phyloP scores from a whole-genome alignment of 2,888 invertebrate genomes.

The Stenolophus ochropezus region DNA sequence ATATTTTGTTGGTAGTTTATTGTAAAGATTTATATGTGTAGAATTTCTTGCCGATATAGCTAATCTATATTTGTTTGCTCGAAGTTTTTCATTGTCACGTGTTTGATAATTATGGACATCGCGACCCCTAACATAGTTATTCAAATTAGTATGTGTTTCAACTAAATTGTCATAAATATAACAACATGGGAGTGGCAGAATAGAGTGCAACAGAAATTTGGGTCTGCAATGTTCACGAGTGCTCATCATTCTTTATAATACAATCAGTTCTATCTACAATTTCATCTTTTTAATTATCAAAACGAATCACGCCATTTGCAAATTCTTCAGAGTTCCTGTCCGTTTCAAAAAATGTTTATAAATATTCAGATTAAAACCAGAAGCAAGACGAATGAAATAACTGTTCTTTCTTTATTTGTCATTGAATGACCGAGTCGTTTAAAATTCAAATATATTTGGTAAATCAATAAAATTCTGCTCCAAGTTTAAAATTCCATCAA shows the following conservation, averaged over 20 bases:
- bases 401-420: slow-evolving; percentile 21
- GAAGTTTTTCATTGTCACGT: too few species aligned
- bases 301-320: background rate
- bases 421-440: slow-evolving; percentile 23
- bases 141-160: too few species aligned
- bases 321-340: background rate
- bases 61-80: too few species aligned
- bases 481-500: background rate
- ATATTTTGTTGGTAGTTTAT: too few species aligned
- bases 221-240: too few species aligned
- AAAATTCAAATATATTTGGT: slow-evolving; percentile 24
- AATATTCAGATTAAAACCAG: slow-evolving; percentile 13
- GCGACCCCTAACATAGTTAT: too few species aligned
- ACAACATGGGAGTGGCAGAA: too few species aligned
- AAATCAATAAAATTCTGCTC: slow-evolving; percentile 1
- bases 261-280: background rate
- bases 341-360: background rate
- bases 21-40: too few species aligned
- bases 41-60: too few species aligned
- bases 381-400: background rate
- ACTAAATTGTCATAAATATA: too few species aligned
- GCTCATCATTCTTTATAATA: background rate
- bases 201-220: too few species aligned
- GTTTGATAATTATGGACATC: too few species aligned
- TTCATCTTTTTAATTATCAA: background rate